Base-by-base conservation (phyloP, 2,888 invertebrate species). In the Dicranocentrus wangi region DNA sequence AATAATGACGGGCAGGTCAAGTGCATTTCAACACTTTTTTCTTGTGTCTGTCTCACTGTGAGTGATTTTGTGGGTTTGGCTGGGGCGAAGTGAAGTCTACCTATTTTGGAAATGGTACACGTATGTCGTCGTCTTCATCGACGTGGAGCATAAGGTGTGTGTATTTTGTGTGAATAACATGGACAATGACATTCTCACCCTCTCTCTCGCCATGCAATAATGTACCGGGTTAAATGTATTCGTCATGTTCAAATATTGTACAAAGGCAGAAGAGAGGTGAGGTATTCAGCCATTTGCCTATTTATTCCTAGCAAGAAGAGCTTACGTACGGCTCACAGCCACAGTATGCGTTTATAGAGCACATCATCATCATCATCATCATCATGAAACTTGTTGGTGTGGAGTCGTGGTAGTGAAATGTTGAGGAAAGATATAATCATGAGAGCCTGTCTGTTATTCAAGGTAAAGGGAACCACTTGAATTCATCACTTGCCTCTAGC, bases 401-500 rank as follows among this genome's bases (percentile, higher is more conserved):
- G 32, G n/a, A n/a, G n/a, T n/a, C n/a, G 32, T 32, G 32, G 32
- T 53, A 25, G 58, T 58, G 10, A 58, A 58, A 2, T 58, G 27
- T 66, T 10, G 66, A n/a, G 10, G 66, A 47, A 72, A 61, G 61
- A 72, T 72, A 61, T 61, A 27, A 68, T 43, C 19, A 78, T 32
- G 25, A 32, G 21, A 70, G 68, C 58, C 63, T 32, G 80, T 69
- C 73, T 72, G 39, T 72, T 55, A 60, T 63, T 80, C 32, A 43
- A 79, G 66, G 61, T 72, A 69, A 66, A 71, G 47, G 65, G 81
- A 75, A 63, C 63, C 75, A 81, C 81, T 81, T 81, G 70, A 79
- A 65, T 72, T 55, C 39, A 63, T 39, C 58, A 71, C 58, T 66
- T 71, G 65, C 71, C 71, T 72, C 60, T 68, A 61, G 80, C 73